Evolutionary conservation across 2,113 vertebrate species (phyloP).

Genomic region (Heterotilapia buettikoferi): DNA sequence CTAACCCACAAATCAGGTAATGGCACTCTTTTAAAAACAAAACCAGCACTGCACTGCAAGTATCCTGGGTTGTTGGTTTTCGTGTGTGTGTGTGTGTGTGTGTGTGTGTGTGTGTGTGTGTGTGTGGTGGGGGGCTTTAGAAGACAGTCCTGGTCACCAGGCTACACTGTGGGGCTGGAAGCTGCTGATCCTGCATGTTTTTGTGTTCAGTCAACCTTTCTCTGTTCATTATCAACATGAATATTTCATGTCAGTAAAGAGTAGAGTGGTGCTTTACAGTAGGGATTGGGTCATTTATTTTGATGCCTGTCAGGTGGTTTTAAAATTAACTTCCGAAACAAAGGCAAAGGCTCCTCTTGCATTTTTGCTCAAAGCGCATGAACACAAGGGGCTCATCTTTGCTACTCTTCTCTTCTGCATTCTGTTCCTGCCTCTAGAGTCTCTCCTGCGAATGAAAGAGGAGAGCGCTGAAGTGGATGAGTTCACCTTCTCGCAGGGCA

Average conservation of each 20-base stretch:
- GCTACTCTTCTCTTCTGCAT: neutral
- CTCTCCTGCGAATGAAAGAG: slow-evolving; percentile 87
- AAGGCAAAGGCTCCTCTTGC: neutral
- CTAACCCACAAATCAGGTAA: slow-evolving; percentile 92
- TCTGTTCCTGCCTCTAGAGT: slow-evolving; percentile 69
- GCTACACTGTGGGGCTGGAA: neutral
- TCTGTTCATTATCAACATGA: neutral
- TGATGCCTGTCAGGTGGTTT: neutral
- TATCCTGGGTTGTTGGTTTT: neutral
- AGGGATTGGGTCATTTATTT: neutral
- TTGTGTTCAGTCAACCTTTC: neutral
- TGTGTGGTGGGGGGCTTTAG: neutral
- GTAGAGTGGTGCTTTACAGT: neutral
- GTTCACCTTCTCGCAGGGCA: slow-evolving; percentile 89
- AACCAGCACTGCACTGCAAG: neutral
- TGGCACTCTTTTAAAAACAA: slow-evolving; percentile 8
- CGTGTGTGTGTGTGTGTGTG: neutral
- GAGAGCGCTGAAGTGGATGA: slow-evolving; percentile 88
- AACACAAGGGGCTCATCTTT: neutral
- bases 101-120: neutral
- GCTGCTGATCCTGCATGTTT: slow-evolving; percentile 20
- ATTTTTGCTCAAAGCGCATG: neutral
- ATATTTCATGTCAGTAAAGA: neutral
- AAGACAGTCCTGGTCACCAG: neutral
- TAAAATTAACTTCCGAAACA: neutral